Evolutionary conservation across 2,888 invertebrate species (phyloP).

Genomic region (Lepidochrysops patricia): DNA sequence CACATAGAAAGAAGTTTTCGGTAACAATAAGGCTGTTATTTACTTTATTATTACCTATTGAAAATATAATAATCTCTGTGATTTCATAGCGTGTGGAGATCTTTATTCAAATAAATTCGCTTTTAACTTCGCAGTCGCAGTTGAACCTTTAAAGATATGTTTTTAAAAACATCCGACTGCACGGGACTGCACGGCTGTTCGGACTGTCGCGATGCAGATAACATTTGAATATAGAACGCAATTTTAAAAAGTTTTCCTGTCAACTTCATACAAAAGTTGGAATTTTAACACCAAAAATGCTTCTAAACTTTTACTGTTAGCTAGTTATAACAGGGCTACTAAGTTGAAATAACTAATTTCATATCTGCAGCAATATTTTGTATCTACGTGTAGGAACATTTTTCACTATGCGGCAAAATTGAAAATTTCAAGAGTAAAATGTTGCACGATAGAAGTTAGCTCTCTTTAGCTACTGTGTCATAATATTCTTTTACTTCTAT

Average conservation of each 20-base stretch:
- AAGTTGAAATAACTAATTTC: neutral
- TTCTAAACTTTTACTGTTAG: neutral
- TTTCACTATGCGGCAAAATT: neutral
- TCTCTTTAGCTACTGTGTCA: too few species aligned
- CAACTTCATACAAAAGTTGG: neutral
- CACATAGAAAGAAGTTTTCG: too few species aligned
- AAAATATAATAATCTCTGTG: neutral
- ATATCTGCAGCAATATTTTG: neutral
- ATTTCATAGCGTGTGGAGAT: neutral
- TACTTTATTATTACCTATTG: neutral
- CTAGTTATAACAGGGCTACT: neutral
- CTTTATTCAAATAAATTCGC: neutral
- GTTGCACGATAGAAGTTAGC: neutral
- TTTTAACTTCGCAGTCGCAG: neutral
- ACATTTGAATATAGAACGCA: constrained; percentile 6
- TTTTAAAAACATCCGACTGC: constrained; percentile 5
- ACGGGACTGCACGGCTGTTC: neutral
- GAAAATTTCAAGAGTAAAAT: neutral
- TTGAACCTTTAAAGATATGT: neutral
- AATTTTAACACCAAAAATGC: neutral
- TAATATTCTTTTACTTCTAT: too few species aligned
- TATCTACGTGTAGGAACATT: neutral
- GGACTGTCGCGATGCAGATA: neutral
- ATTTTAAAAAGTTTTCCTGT: neutral
- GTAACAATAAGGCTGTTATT: too few species aligned